Base-by-base conservation (phyloP, 1,140 invertebrate species). In the Drosophila triauraria region DNA sequence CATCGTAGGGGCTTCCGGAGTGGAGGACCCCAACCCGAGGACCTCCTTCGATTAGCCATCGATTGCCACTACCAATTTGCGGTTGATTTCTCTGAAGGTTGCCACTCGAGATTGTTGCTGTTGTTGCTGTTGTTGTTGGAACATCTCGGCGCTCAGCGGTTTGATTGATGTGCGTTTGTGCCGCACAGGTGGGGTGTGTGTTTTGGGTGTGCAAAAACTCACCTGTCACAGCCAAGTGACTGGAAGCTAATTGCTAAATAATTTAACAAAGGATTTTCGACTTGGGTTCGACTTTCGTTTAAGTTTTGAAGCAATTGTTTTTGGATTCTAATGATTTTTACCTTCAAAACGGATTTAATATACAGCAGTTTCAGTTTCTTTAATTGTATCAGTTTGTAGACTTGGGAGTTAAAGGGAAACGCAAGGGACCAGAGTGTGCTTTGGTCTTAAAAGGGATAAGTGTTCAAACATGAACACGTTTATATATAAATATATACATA, bases 51-150 rank as follows among this genome's bases (percentile, higher is more conserved):
- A 88, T 88, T 83, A 80, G 80, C 76, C 71, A 88, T 88, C 84
- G 83, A 88, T 87, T 88, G 78, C 75, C 71, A 80, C 44, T 67
- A 63, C 68, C 83, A 87, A 87, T 87, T 87, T 87, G 83, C 53
- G 80, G 83, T 63, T 69, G 42, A 57, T 50, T 74, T 42, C 79
- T 76, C 63, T 77, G 63, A 87, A 87, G 83, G 83, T 87, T 87
- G 57, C 56, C 51, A 53, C 56, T 64, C 48, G 68, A 59, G 32
- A 35, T 35, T 35, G 9, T 35, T 35, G 32, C 9, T 35, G 10
- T 35, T 35, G 9, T 35, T 35, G 32, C 9, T 35, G 10, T 40
- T 50, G 56, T 40, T 48, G 56, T 23, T 67, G 64, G 42, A 25
- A 12, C 32, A 10, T 3, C 27, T 38, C 40, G 43, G 38, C 32